A percentile compares a stretch with the other conserved stretches of the same genome.
phyloP scores from a whole-genome alignment of 1,140 invertebrate species.

The Sarcophaga bullata region DNA sequence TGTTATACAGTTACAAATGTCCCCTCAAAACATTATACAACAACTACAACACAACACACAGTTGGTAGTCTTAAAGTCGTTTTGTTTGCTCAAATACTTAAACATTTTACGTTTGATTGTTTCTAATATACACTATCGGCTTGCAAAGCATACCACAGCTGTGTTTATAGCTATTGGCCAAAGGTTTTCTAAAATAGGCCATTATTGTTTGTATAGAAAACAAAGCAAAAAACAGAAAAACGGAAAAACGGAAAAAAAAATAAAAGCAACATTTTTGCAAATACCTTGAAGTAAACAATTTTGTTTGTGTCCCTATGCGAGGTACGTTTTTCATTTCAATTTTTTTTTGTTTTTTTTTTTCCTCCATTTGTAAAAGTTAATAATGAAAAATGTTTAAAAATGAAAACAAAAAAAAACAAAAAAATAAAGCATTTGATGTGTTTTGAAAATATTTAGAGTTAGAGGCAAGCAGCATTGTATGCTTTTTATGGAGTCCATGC shows the following conservation, averaged over 20 bases:
- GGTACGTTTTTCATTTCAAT: background rate
- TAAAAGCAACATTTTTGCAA: conserved; percentile 21
- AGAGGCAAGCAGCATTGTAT: background rate
- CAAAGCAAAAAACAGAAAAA: too few species aligned
- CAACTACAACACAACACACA: background rate
- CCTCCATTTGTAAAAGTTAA: background rate
- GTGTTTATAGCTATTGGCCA: conserved; percentile 6
- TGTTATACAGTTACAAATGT: conserved; percentile 25
- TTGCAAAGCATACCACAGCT: background rate
- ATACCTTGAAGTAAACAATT: conserved; percentile 1
- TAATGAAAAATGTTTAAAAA: background rate
- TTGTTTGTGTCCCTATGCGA: background rate
- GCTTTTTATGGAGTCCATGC: background rate
- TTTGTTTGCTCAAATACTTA: background rate
- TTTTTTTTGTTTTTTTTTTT: too few species aligned
- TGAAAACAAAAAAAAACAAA: background rate
- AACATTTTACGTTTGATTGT: background rate
- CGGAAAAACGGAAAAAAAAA: background rate
- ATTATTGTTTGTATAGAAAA: background rate
- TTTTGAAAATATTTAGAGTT: background rate
- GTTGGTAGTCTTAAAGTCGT: background rate
- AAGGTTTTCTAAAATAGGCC: conserved; percentile 19
- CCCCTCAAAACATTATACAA: conserved; percentile 12
- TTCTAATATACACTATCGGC: background rate
- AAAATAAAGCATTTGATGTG: background rate